Evolutionary conservation across 1,140 invertebrate species (phyloP).

Genomic region (Teleogryllus occipitalis): DNA sequence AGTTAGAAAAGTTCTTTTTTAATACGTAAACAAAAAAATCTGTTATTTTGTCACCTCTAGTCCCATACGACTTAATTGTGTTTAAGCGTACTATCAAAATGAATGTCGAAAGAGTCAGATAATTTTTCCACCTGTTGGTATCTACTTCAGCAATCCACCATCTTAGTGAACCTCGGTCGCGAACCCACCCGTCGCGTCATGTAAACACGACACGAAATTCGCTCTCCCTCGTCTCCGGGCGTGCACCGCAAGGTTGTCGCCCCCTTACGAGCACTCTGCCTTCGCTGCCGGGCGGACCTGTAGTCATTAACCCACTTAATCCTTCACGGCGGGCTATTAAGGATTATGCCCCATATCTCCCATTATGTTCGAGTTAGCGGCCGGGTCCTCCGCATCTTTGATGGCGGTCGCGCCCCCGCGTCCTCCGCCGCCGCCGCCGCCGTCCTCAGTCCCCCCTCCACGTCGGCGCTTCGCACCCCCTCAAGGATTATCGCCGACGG

Average conservation of each 20-base stretch:
- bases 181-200: neutral
- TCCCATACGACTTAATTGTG: no score
- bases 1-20: no score
- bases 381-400: neutral
- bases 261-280: no score
- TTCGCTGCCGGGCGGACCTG: neutral
- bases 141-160: no score
- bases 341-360: constrained; percentile 3
- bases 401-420: neutral
- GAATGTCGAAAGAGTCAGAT: no score
- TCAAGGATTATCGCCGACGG: neutral
- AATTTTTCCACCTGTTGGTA: no score
- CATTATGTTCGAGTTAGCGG: constrained; percentile 3
- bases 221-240: neutral
- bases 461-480: neutral
- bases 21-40: no score
- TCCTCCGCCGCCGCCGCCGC: no score
- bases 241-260: neutral
- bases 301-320: constrained; percentile 5
- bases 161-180: neutral
- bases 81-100: no score
- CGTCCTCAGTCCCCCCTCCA: no score
- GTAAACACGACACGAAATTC: neutral
- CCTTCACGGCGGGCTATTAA: neutral
- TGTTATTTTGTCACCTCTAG: no score